Conservation (phyloP, 2,888 invertebrate genomes). For the Formica aserva region DNA sequence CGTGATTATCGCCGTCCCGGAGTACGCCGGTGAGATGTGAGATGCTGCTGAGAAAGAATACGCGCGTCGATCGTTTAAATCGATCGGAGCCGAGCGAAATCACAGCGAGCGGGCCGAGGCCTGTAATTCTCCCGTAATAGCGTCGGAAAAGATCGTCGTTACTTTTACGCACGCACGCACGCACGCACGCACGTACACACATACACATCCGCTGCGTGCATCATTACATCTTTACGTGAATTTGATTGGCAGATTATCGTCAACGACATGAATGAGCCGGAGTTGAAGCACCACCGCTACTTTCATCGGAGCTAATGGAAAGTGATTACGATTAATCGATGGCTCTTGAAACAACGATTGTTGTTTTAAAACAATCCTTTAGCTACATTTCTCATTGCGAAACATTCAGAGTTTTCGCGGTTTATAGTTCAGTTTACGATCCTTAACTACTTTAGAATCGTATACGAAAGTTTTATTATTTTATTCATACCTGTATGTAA, state of each 20-base stretch:
- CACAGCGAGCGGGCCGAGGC: conserved; percentile 24
- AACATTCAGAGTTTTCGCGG: background rate
- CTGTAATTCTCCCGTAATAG: conserved; percentile 34
- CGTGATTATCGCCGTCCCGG: background rate
- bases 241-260: conserved; percentile 30
- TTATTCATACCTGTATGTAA: too few relatives aligned
- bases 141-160: conserved; percentile 4
- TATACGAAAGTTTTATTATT: too few relatives aligned
- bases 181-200: background rate
- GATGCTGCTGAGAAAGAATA: conserved; percentile 12
- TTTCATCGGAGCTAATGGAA: conserved; percentile 33
- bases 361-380: background rate
- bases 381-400: background rate
- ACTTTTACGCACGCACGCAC: background rate
- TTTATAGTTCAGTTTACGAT: background rate
- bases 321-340: conserved; percentile 11
- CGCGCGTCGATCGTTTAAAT: conserved; percentile 23
- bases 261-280: background rate
- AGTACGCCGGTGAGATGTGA: background rate
- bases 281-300: background rate
- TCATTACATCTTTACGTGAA: background rate
- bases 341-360: background rate
- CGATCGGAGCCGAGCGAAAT: conserved; percentile 20
- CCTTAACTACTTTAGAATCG: too few relatives aligned
- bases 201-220: background rate